Evolutionary conservation across 2,888 invertebrate species (phyloP).

Genomic region (Drosophila tanythrix): DNA sequence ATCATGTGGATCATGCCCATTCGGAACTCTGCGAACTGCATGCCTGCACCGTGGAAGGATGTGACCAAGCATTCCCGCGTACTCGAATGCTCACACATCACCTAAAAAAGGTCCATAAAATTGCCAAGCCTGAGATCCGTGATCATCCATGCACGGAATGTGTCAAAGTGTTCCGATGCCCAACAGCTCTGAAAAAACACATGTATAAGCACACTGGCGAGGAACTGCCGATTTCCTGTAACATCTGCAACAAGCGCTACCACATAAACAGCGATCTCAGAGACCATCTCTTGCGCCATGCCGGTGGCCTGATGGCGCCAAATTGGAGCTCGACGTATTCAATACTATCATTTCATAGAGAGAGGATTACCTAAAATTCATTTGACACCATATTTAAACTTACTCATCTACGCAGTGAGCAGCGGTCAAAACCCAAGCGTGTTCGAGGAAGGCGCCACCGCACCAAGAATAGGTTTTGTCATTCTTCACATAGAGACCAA

Average conservation of each 20-base stretch:
- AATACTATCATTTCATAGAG: slow-evolving; percentile 26
- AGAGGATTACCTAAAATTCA: background rate
- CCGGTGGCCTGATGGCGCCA: slow-evolving; percentile 71
- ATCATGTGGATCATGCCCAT: slow-evolving; percentile 80
- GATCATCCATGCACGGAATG: slow-evolving; percentile 81
- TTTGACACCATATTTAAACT: background rate
- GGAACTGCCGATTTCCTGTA: slow-evolving; percentile 81
- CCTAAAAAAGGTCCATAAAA: slow-evolving; percentile 74
- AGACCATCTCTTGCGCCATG: slow-evolving; percentile 83
- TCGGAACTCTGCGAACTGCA: slow-evolving; percentile 74
- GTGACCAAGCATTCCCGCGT: slow-evolving; percentile 75
- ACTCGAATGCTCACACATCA: slow-evolving; percentile 79
- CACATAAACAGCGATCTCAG: slow-evolving; percentile 82
- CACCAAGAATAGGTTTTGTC: slow-evolving; percentile 66
- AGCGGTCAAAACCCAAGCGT: slow-evolving; percentile 79
- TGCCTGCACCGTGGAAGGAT: slow-evolving; percentile 79
- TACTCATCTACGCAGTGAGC: slow-evolving; percentile 80
- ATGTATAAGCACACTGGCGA: slow-evolving; percentile 83
- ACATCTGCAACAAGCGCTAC: slow-evolving; percentile 82
- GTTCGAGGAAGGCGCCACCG: slow-evolving; percentile 77
- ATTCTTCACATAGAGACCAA: slow-evolving; percentile 66
- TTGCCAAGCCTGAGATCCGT: slow-evolving; percentile 61
- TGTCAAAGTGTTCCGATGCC: slow-evolving; percentile 82
- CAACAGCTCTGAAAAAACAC: slow-evolving; percentile 82
- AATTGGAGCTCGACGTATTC: slow-evolving; percentile 61